These are phyloP conservation scores for Sebastes minor DNA, from an alignment of 2,797 vertebrate species.

Conservation along the genomic window DNA sequence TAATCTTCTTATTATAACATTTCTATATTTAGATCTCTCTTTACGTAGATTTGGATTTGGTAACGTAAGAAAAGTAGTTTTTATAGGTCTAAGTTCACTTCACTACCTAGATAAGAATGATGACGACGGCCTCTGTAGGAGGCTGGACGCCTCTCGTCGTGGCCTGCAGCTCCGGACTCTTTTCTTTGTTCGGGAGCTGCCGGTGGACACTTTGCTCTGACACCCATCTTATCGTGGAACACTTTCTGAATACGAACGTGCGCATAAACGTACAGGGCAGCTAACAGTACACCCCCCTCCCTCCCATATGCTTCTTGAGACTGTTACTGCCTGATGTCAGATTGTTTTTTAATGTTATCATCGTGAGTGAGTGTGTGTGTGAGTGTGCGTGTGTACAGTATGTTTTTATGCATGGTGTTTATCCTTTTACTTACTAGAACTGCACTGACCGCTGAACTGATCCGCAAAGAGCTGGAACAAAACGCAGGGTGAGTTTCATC, in stretches of 20 bases:
- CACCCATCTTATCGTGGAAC: slow-evolving; percentile 17
- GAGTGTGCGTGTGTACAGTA: background rate
- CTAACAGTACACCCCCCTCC: slow-evolving; percentile 53
- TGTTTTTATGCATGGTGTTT: slow-evolving; percentile 48
- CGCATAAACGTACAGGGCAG: slow-evolving; percentile 63
- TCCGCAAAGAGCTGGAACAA: slow-evolving; percentile 65
- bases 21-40: slow-evolving; percentile 50
- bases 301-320: slow-evolving; percentile 51
- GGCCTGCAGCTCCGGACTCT: slow-evolving; percentile 8
- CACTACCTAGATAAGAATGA: slow-evolving; percentile 7
- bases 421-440: slow-evolving; percentile 50
- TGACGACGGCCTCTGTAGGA: background rate
- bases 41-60: slow-evolving; percentile 46
- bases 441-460: slow-evolving; percentile 59
- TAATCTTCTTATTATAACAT: slow-evolving; percentile 45
- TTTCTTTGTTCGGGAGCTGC: background rate
- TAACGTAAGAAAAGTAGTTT: slow-evolving; percentile 27
- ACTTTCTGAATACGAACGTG: slow-evolving; percentile 54
- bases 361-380: slow-evolving; percentile 20
- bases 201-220: slow-evolving; percentile 26
- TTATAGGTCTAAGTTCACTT: slow-evolving; percentile 31
- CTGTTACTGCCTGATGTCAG: slow-evolving; percentile 74
- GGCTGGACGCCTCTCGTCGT: slow-evolving; percentile 5
- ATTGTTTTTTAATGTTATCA: slow-evolving; percentile 48
- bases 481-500: slow-evolving; percentile 25